These are phyloP conservation scores for Cheilosia urbana DNA, from an alignment of 2,888 invertebrate genomes.

Conservation along the genomic window DNA sequence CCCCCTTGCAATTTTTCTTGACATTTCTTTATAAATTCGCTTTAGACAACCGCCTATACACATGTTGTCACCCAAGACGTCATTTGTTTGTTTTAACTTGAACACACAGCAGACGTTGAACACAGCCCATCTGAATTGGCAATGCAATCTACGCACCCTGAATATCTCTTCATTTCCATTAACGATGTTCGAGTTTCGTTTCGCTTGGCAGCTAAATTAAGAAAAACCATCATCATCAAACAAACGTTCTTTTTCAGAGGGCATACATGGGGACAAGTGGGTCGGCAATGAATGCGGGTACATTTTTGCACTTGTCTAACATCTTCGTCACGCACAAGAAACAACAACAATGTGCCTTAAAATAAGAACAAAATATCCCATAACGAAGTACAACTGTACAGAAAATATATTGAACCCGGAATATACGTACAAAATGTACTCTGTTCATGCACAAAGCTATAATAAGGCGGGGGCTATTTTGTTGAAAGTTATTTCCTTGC, in stretches of 20 bases:
- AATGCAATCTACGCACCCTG: constrained; percentile 16
- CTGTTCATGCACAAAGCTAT: background rate
- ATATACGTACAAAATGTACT: background rate
- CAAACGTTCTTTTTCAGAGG: constrained; percentile 1
- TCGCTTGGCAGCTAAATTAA: constrained; percentile 41
- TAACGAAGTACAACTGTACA: background rate
- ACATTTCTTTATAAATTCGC: too few relatives aligned
- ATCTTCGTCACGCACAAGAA: constrained; percentile 34
- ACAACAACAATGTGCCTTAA: constrained; percentile 8
- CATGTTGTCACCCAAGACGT: background rate
- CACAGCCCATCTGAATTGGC: constrained; percentile 33
- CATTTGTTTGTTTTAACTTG: background rate
- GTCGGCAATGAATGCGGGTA: constrained; percentile 24
- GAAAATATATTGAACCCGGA: constrained; percentile 65
- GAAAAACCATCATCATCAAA: constrained; percentile 24
- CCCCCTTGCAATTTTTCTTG: background rate
- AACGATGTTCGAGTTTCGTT: constrained; percentile 3
- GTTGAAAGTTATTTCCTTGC: constrained; percentile 1
- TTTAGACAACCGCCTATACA: too few relatives aligned
- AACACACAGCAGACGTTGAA: constrained; percentile 21
- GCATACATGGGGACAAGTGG: constrained; percentile 16
- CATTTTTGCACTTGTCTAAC: constrained; percentile 60
- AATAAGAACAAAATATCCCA: background rate
- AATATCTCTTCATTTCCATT: constrained; percentile 27
- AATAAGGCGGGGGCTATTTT: background rate